phyloP scores from a whole-genome alignment of 2,888 invertebrate species.

The Spilarctia lutea region DNA sequence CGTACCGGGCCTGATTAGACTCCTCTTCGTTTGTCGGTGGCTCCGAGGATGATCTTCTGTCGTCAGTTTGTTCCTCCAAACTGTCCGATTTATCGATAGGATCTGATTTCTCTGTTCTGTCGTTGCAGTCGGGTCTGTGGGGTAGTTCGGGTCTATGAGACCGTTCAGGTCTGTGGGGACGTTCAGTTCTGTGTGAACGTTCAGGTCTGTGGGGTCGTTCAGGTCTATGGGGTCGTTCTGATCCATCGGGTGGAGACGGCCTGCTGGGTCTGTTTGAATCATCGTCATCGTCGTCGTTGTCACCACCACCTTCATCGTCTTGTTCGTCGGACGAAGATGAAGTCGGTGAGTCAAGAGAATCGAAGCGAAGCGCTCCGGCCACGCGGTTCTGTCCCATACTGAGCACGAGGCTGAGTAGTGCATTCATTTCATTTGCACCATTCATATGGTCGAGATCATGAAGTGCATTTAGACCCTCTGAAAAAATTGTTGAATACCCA shows the following conservation, averaged over 20 bases:
- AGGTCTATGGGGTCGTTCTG: slow-evolving; percentile 2
- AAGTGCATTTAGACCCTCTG: slow-evolving; percentile 70
- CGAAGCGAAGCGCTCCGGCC: slow-evolving; percentile 76
- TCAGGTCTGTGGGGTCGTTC: slow-evolving; percentile 6
- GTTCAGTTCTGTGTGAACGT: background rate
- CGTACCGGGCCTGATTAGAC: background rate
- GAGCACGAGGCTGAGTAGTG: slow-evolving; percentile 78
- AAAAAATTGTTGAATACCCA: slow-evolving; percentile 9
- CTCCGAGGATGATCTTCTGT: slow-evolving; percentile 15
- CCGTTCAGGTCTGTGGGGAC: background rate
- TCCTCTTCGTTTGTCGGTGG: slow-evolving; percentile 13
- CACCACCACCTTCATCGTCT: slow-evolving; percentile 28
- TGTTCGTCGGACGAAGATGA: slow-evolving; percentile 49
- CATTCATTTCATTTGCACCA: slow-evolving; percentile 83
- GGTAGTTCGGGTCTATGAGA: background rate
- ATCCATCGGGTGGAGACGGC: slow-evolving; percentile 13
- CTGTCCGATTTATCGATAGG: background rate
- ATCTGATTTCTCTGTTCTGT: slow-evolving; percentile 10
- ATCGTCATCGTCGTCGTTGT: slow-evolving; percentile 31
- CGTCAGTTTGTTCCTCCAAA: slow-evolving; percentile 7
- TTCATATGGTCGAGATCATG: slow-evolving; percentile 72
- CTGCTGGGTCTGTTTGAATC: slow-evolving; percentile 30
- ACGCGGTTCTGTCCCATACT: slow-evolving; percentile 80
- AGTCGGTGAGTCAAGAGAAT: slow-evolving; percentile 57
- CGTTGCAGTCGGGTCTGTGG: background rate